phyloP scores from a whole-genome alignment of 2,797 vertebrate species.

The Premnoplex brunnescens region DNA sequence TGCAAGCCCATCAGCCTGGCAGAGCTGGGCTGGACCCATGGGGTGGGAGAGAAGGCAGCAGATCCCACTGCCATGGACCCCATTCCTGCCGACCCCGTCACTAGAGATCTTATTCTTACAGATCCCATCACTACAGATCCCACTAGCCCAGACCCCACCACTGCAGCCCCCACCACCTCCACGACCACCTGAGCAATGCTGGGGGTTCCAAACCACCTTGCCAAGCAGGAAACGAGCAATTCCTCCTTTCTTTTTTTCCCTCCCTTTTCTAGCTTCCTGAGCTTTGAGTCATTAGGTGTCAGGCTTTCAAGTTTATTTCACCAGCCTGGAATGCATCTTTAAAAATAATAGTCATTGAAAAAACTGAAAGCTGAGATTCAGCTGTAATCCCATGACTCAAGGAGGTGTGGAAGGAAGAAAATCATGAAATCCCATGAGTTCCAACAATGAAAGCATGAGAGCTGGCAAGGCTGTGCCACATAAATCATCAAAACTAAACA shows the following conservation, averaged over 20 bases:
- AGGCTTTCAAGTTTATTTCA: conserved; percentile 49
- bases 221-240: not conserved
- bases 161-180: not conserved
- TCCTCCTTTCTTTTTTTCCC: not conserved
- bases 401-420: conserved; percentile 58
- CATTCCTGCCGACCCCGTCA: rapidly evolving
- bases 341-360: conserved; percentile 44
- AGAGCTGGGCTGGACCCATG: rapidly evolving
- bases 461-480: conserved; percentile 34
- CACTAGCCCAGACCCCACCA: too few species aligned
- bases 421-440: conserved; percentile 48
- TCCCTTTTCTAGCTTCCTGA: conserved; percentile 17
- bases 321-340: conserved; percentile 57
- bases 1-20: not conserved
- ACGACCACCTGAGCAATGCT: rapidly evolving
- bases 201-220: not conserved
- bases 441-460: conserved; percentile 30
- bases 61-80: not conserved
- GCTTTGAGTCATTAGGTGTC: conserved; percentile 56
- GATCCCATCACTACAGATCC: rapidly evolving
- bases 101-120: rapidly evolving
- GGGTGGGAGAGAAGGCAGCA: not conserved
- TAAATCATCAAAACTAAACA: conserved; percentile 46
- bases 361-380: conserved; percentile 4
- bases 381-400: conserved; percentile 56